Evolutionary conservation across 2,888 invertebrate species (phyloP), one percentile per base, ranked within the genome.

Genomic region (Drosophila neoperkinsi): DNA sequence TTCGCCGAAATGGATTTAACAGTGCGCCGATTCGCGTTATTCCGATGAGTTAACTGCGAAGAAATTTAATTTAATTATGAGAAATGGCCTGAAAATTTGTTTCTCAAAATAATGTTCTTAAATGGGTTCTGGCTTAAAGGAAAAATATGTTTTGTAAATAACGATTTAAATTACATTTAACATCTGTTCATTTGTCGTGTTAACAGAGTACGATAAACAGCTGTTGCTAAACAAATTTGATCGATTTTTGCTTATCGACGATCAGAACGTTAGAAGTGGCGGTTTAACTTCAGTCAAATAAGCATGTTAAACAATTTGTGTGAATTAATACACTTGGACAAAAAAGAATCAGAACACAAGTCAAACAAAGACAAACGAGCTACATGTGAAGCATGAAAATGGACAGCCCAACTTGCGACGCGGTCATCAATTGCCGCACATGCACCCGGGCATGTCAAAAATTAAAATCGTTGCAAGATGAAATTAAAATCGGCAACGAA

Each of bases 371-470:
- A 4, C 13, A 43, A 43, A 13, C 43, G 21, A 21, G 21, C 21
- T 21, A 13, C 21, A 25, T 49, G 16, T 25, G 3, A 21, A 49
- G 4, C 2, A 16, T 25, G 9, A 31, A 50, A 9, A 75, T 59
- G 62, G 56, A 13, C 56, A 38, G 36, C 55, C 69, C 41, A 33
- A 81, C 65, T 34, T n/a, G 64, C 38, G 71, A 76, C 63, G 89
- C 81, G 33, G 81, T 87, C 25, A 67, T 86, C 9, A 90, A 90
- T 56, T 93, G 93, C 68, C 90, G 93, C 10, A 81, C 92, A 10
- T 93, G 93, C 73, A 79, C 93, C 25, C 81, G 71, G 4, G 38
- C 88, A 90, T 91, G 91, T 60, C 84, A 88, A 46, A 87, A 91
- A 25, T 25, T 92, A 69, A 91, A 91, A 61, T 88, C 89, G n/a